A percentile compares a stretch with the other conserved stretches of the same genome.
These are phyloP conservation scores for Telmatochromis brachygnathus DNA, from an alignment of 2,113 vertebrate species.

Conservation along the genomic window DNA sequence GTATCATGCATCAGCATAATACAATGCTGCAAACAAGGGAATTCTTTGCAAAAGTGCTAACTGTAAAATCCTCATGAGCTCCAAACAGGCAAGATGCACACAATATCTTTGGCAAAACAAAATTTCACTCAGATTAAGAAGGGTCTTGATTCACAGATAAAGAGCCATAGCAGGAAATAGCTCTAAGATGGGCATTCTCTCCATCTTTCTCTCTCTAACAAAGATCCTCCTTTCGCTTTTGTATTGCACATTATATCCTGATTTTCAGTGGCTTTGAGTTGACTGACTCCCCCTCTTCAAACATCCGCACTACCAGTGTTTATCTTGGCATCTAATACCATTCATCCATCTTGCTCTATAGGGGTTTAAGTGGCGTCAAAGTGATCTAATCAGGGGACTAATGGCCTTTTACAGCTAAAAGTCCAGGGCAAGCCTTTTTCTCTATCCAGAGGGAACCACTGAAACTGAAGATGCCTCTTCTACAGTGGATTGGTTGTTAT, in stretches of 20 bases:
- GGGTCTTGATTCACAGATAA: not conserved
- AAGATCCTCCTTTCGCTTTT: not conserved
- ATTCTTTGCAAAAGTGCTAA: not conserved
- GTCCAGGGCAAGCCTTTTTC: not conserved
- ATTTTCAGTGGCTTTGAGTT: not conserved
- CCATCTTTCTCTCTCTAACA: not conserved
- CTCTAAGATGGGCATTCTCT: not conserved
- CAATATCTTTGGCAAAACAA: not conserved
- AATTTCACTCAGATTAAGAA: not conserved
- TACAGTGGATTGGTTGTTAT: constrained; percentile 17
- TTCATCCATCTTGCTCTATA: constrained; percentile 10
- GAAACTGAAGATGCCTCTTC: not conserved
- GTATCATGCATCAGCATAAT: not conserved
- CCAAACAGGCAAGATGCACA: not conserved
- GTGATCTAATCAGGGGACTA: constrained; percentile 4
- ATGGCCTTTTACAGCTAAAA: constrained; percentile 34
- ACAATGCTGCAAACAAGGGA: not conserved
- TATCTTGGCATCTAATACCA: constrained; percentile 14
- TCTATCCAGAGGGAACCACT: not conserved
- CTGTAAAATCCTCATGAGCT: not conserved
- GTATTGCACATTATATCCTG: not conserved
- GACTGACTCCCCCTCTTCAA: not conserved
- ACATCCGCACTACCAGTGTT: not conserved
- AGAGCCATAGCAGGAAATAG: not conserved
- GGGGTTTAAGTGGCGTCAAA: constrained; percentile 24